A percentile compares a stretch with the other conserved stretches of the same genome.
Conservation (phyloP, 2,797 vertebrate species). For the Sciurus vulgaris region DNA sequence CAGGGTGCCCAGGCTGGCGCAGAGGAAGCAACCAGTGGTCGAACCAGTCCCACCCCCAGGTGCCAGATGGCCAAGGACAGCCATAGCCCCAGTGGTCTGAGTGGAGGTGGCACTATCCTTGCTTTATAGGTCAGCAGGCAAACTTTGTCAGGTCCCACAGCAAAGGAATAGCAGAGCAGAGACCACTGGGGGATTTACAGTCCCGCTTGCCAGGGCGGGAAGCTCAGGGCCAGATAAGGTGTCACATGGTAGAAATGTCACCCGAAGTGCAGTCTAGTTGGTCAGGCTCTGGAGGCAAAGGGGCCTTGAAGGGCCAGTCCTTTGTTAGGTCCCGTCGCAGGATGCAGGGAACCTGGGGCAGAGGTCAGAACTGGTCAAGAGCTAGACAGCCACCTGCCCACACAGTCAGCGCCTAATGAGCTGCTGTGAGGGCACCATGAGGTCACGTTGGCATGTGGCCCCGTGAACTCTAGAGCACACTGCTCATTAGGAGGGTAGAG, state of each 20-base stretch:
- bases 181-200: not conserved
- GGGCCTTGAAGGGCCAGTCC: not conserved
- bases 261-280: not conserved
- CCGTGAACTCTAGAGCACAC: not conserved
- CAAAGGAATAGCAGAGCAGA: not conserved
- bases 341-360: too few species aligned
- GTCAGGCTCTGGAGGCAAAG: not conserved
- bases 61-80: not conserved
- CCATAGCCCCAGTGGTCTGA: not conserved
- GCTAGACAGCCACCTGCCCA: not conserved
- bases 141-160: not conserved
- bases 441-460: rapidly evolving
- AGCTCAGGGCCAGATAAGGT: not conserved
- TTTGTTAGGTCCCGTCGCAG: not conserved
- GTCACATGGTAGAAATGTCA: not conserved
- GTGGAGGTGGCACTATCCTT: not conserved
- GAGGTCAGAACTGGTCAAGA: not conserved
- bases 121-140: not conserved
- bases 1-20: not conserved
- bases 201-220: not conserved
- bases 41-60: rapidly evolving
- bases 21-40: not conserved
- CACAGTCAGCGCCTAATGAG: too few species aligned
- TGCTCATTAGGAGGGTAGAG: not conserved
- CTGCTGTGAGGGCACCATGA: rapidly evolving